Conservation (phyloP, 1,140 invertebrate genomes). For the Adelges cooleyi region DNA sequence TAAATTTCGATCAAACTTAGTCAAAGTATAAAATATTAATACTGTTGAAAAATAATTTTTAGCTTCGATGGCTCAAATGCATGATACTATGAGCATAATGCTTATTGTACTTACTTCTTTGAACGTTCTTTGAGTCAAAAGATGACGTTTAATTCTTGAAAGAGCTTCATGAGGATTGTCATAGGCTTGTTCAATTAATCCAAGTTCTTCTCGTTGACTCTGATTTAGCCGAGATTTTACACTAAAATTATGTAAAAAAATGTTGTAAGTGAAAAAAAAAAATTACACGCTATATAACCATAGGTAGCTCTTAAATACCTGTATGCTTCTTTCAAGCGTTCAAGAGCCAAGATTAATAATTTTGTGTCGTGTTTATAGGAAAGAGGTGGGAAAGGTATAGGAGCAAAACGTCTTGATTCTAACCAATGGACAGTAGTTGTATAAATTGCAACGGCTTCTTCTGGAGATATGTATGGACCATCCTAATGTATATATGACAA, state of each 20-base stretch:
- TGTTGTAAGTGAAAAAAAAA: background rate
- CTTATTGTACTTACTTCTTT: conserved; percentile 78
- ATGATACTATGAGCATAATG: too few species aligned
- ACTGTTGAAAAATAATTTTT: too few species aligned
- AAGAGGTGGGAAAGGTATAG: conserved; percentile 96
- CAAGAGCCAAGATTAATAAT: conserved; percentile 88
- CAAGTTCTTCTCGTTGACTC: conserved; percentile 95
- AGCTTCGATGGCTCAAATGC: too few species aligned
- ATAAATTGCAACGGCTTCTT: conserved; percentile 99
- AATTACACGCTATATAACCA: background rate
- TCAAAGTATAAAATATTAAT: too few species aligned
- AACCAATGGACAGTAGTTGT: conserved; percentile 99
- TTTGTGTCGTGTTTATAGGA: conserved; percentile 99
- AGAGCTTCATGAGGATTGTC: conserved; percentile 99
- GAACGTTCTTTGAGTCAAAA: conserved; percentile 94
- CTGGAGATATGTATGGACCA: conserved; percentile 97
- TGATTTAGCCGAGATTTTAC: conserved; percentile 98
- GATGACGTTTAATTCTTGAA: conserved; percentile 97
- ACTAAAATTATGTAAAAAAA: conserved; percentile 44
- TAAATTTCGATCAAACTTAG: too few species aligned
- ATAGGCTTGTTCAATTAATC: conserved; percentile 98
- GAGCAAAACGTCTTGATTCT: conserved; percentile 93
- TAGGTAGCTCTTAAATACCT: conserved; percentile 40
- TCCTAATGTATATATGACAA: conserved; percentile 47
- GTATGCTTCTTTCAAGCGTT: conserved; percentile 96